A percentile compares a stretch with the other conserved stretches of the same genome.
Evolutionary conservation across 1,140 invertebrate genomes (phyloP).

Genomic region (Lepidurus couesii): DNA sequence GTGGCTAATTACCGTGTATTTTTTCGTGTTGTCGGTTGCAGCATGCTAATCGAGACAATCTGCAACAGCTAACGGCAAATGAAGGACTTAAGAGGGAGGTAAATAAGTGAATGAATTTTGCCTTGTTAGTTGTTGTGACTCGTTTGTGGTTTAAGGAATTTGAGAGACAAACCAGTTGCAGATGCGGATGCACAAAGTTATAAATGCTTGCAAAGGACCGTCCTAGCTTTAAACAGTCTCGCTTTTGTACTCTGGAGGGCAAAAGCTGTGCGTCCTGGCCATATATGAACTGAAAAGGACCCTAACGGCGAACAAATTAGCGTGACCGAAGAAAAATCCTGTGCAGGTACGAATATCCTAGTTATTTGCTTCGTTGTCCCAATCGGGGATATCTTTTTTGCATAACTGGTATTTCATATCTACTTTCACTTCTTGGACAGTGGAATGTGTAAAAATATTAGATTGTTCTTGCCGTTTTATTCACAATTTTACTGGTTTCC

Average conservation of each 20-base stretch:
- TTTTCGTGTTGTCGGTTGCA: not conserved
- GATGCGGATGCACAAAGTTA: not conserved
- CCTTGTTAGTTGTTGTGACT: too few species aligned
- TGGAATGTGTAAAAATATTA: too few species aligned
- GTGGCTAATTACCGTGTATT: not conserved
- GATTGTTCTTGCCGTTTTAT: too few species aligned
- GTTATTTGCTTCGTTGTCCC: not conserved
- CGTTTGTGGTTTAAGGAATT: not conserved
- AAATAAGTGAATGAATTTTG: too few species aligned
- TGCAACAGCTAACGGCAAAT: too few species aligned
- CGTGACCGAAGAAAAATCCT: not conserved
- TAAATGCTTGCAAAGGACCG: not conserved
- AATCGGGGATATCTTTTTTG: not conserved
- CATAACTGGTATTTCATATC: too few species aligned
- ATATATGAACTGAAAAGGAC: not conserved
- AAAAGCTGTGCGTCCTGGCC: not conserved
- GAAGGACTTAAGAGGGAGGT: too few species aligned
- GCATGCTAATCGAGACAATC: not conserved
- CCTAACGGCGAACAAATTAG: not conserved
- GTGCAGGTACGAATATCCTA: not conserved
- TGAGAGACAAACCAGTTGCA: not conserved
- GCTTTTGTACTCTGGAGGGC: not conserved
- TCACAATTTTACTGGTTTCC: too few species aligned
- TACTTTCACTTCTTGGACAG: too few species aligned
- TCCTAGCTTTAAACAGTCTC: not conserved